phyloP scores from a whole-genome alignment of 2,797 vertebrate species.

The Hypotaenidia okinawae region DNA sequence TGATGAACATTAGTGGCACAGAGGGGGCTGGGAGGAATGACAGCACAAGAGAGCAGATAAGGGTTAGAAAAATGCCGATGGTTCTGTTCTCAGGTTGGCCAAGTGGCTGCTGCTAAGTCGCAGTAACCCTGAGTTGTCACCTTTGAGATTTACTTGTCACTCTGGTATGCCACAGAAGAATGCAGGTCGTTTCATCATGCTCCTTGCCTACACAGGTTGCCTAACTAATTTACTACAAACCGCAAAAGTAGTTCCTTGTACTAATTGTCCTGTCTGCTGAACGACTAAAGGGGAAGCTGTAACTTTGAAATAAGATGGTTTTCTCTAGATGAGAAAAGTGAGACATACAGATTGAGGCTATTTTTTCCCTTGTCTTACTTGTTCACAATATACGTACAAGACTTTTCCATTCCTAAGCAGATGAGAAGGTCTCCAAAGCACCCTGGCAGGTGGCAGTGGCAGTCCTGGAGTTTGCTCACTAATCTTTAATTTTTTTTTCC shows the following conservation, averaged over 20 bases:
- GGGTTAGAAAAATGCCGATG: constrained; percentile 1
- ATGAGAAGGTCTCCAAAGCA: neutral
- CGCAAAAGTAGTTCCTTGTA: neutral
- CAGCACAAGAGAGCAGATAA: constrained; percentile 32
- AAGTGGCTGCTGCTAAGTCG: constrained; percentile 10
- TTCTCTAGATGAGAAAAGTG: neutral
- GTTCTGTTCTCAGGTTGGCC: constrained; percentile 38
- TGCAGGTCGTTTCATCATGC: neutral
- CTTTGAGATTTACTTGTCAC: constrained; percentile 46
- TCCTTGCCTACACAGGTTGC: neutral
- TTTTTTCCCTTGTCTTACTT: neutral
- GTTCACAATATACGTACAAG: neutral
- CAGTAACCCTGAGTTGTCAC: constrained; percentile 28
- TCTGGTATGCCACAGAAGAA: constrained; percentile 46
- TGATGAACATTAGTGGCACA: neutral
- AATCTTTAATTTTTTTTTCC: neutral
- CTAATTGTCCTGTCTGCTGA: neutral
- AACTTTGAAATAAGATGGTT: neutral
- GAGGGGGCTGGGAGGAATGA: neutral
- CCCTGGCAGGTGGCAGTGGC: neutral
- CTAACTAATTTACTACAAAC: constrained; percentile 10
- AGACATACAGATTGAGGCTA: neutral
- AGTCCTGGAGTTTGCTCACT: neutral
- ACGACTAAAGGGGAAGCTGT: neutral
- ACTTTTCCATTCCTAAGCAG: neutral